Evolutionary conservation across 2,113 vertebrate species (phyloP).

Genomic region (Coptodon rendalli): DNA sequence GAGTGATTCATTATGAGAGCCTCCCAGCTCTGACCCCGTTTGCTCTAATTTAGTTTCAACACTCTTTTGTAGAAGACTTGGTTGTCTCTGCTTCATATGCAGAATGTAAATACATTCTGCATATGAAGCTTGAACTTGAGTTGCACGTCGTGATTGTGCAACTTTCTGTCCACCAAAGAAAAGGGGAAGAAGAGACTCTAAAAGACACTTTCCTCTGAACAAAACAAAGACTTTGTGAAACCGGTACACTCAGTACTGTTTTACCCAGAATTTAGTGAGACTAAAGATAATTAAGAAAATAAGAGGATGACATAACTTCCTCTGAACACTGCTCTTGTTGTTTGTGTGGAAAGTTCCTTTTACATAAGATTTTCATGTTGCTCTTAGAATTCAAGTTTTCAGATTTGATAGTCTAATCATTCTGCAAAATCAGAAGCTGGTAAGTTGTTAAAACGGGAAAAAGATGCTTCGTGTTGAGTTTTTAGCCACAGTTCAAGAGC

Average conservation of each 20-base stretch:
- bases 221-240: not conserved
- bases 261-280: not conserved
- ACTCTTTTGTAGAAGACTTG: not conserved
- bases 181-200: not conserved
- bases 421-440: not conserved
- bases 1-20: constrained; percentile 1
- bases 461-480: not conserved
- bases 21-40: not conserved
- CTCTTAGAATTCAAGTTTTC: not conserved
- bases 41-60: not conserved
- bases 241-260: not conserved
- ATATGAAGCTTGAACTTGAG: not conserved
- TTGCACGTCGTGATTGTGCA: not conserved
- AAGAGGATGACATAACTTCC: not conserved
- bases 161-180: not conserved
- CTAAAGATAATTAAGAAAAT: not conserved
- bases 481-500: not conserved
- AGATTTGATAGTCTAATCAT: fast-evolving
- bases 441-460: fast-evolving
- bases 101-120: fast-evolving
- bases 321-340: not conserved
- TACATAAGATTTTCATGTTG: not conserved
- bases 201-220: not conserved
- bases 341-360: not conserved
- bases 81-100: not conserved